Percentiles rank a stretch among this genome's conserved stretches.
These are phyloP conservation scores for Lagopus leucura DNA, from an alignment of 2,113 vertebrate species.

Conservation along the genomic window DNA sequence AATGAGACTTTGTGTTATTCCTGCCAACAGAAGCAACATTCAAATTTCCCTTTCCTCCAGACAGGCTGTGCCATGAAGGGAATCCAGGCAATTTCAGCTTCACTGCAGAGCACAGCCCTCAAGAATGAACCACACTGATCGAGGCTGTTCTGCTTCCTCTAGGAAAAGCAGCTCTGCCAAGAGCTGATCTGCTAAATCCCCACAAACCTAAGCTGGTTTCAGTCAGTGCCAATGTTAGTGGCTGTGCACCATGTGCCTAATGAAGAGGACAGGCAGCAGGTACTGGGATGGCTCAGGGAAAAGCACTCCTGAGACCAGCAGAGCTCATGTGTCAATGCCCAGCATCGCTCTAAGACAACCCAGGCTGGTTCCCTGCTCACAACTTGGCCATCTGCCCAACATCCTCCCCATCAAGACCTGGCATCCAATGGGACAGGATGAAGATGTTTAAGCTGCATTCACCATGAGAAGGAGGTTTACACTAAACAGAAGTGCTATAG, in stretches of 20 bases:
- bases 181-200: background rate
- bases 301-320: background rate
- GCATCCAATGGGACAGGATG: background rate
- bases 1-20: background rate
- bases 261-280: background rate
- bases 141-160: background rate
- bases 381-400: background rate
- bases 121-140: background rate
- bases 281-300: background rate
- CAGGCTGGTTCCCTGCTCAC: background rate
- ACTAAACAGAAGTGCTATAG: fast-evolving
- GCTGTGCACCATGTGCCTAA: background rate
- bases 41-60: background rate
- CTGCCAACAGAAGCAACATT: background rate
- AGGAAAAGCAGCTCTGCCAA: background rate
- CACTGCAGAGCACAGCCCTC: background rate
- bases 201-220: background rate
- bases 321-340: background rate
- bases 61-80: background rate
- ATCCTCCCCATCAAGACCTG: background rate
- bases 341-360: background rate
- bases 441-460: background rate
- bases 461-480: background rate
- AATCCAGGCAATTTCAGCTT: background rate
- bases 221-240: fast-evolving